Conservation (phyloP, 35 echinoderm and acorn worm species). For the Anneissia japonica region DNA sequence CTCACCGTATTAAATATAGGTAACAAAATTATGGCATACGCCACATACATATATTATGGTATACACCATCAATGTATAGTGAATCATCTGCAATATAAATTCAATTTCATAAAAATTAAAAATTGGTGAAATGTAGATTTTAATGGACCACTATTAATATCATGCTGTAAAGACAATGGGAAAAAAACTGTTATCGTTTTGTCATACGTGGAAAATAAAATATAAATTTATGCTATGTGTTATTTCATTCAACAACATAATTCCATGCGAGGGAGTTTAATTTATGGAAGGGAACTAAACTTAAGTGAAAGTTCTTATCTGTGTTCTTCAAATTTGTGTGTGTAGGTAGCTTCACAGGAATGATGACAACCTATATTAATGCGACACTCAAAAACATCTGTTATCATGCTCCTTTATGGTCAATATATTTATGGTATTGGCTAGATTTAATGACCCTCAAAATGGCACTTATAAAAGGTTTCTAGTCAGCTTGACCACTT, state of each 20-base stretch:
- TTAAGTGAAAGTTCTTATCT: not conserved
- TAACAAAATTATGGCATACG: too few relatives aligned
- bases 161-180: too few relatives aligned
- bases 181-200: too few relatives aligned
- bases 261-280: not conserved
- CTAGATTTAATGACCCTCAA: not conserved
- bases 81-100: too few relatives aligned
- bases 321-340: not conserved
- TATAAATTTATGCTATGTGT: too few relatives aligned
- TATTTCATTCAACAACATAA: not conserved
- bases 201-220: too few relatives aligned
- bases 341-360: not conserved
- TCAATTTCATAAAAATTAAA: too few relatives aligned
- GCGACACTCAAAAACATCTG: not conserved
- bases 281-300: not conserved
- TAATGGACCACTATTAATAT: too few relatives aligned
- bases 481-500: not conserved
- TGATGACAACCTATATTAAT: not conserved
- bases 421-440: not conserved
- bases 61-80: too few relatives aligned
- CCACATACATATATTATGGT: too few relatives aligned
- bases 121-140: too few relatives aligned
- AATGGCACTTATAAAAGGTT: not conserved
- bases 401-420: not conserved
- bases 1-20: too few relatives aligned